A percentile compares a stretch with the other conserved stretches of the same genome.
Evolutionary conservation across 2,113 vertebrate genomes (phyloP).

Genomic region (Alexandromys fortis): DNA sequence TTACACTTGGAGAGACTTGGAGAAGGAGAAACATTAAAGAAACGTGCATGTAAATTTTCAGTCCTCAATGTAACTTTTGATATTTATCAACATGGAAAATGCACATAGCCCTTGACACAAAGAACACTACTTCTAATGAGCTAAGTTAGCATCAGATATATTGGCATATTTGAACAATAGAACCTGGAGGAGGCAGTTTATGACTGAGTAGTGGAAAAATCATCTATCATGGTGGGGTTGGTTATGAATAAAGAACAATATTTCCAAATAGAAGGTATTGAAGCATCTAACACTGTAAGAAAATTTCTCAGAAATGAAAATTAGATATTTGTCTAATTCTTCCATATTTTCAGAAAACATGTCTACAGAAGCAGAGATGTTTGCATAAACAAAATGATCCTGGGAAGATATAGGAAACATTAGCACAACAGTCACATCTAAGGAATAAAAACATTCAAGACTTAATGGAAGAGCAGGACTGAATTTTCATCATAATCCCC

Average conservation of each 20-base stretch:
- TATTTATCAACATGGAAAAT: conserved; percentile 8
- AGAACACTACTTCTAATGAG: background rate
- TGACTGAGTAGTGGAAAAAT: background rate
- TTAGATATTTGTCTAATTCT: background rate
- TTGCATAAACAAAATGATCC: conserved; percentile 24
- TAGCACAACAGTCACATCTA: background rate
- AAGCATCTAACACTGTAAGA: background rate
- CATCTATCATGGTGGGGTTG: background rate
- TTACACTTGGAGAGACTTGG: background rate
- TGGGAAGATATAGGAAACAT: background rate
- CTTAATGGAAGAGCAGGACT: background rate
- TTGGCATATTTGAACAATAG: background rate
- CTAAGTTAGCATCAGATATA: background rate
- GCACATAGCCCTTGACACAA: background rate
- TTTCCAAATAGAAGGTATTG: background rate
- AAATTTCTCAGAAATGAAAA: conserved; percentile 28
- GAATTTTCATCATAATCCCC: conserved; percentile 3
- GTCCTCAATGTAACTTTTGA: background rate
- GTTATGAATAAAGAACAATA: background rate
- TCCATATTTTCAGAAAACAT: background rate
- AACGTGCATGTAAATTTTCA: background rate
- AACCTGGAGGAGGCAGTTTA: background rate
- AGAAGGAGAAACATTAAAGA: conserved; percentile 24
- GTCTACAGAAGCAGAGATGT: background rate
- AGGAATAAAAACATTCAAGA: background rate